A percentile compares a stretch with the other conserved stretches of the same genome.
These are phyloP conservation scores for Ectemnius cavifrons DNA, from an alignment of 2,888 invertebrate species.

Conservation along the genomic window DNA sequence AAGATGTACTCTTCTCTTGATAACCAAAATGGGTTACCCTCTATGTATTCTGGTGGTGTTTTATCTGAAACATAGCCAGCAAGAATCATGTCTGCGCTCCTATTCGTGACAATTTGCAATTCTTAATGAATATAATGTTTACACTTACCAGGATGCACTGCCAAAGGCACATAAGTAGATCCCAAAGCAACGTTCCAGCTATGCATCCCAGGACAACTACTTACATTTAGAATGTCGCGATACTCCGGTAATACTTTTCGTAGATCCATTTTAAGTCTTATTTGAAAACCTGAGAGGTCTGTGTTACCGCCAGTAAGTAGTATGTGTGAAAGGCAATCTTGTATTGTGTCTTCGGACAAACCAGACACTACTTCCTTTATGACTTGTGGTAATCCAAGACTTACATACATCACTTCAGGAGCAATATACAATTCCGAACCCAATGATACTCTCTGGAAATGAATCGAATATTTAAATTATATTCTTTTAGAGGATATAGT, in stretches of 20 bases:
- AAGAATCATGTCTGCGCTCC: neutral
- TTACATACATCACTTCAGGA: conserved; percentile 77
- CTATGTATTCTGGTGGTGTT: conserved; percentile 74
- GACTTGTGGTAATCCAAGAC: conserved; percentile 74
- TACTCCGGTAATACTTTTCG: conserved; percentile 74
- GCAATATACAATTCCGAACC: conserved; percentile 76
- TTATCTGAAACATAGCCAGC: conserved; percentile 67
- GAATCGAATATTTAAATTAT: conserved; percentile 1
- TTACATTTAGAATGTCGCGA: conserved; percentile 74
- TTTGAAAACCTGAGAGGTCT: conserved; percentile 75
- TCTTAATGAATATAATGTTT: neutral
- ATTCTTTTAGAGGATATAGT: neutral
- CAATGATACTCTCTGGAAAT: conserved; percentile 73
- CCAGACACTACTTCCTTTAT: conserved; percentile 75
- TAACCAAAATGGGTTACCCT: conserved; percentile 77
- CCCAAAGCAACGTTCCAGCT: conserved; percentile 78
- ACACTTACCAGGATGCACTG: conserved; percentile 73
- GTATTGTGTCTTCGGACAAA: conserved; percentile 70
- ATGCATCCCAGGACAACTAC: conserved; percentile 74
- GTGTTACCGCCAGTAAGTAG: conserved; percentile 78
- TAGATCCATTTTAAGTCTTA: conserved; percentile 75
- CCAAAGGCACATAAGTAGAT: conserved; percentile 75
- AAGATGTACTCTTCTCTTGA: conserved; percentile 77
- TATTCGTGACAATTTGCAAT: neutral
- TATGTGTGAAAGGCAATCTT: conserved; percentile 76